Conservation (phyloP, 2,113 vertebrate species). For the Rhinichthys klamathensis region DNA sequence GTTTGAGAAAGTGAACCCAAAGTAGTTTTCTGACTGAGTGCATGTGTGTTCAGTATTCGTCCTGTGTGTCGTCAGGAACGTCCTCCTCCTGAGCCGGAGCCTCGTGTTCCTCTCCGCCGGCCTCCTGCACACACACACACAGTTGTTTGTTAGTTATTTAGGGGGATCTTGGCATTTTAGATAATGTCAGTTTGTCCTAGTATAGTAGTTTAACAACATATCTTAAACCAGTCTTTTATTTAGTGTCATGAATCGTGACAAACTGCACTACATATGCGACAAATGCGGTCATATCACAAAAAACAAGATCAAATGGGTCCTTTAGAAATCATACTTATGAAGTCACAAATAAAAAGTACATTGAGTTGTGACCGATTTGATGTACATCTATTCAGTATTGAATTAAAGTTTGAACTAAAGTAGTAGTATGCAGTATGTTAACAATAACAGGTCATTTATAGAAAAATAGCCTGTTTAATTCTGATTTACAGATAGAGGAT, state of each 20-base stretch:
- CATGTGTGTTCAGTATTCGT: constrained; percentile 89
- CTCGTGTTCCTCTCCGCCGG: constrained; percentile 87
- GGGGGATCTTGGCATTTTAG: not conserved
- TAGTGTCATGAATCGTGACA: no score
- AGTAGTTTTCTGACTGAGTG: constrained; percentile 79
- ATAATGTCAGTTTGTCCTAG: not conserved
- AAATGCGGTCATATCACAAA: not conserved
- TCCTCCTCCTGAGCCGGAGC: constrained; percentile 85
- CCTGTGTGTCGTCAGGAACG: constrained; percentile 86
- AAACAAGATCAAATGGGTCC: not conserved
- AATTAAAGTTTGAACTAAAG: not conserved
- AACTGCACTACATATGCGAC: not conserved
- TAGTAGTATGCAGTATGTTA: not conserved
- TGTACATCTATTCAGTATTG: not conserved
- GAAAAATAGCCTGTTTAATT: not conserved
- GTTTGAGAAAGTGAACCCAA: constrained; percentile 66
- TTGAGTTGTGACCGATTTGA: not conserved
- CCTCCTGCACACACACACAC: constrained; percentile 77
- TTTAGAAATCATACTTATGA: not conserved
- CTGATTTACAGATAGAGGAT: not conserved
- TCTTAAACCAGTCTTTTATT: no score
- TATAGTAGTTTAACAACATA: no score
- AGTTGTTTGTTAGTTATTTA: not conserved
- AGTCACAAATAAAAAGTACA: not conserved
- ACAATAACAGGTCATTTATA: not conserved